A percentile compares a stretch with the other conserved stretches of the same genome.
These are phyloP conservation scores for Pomatorhinus ruficollis DNA, from an alignment of 2,113 vertebrate species.

Conservation along the genomic window DNA sequence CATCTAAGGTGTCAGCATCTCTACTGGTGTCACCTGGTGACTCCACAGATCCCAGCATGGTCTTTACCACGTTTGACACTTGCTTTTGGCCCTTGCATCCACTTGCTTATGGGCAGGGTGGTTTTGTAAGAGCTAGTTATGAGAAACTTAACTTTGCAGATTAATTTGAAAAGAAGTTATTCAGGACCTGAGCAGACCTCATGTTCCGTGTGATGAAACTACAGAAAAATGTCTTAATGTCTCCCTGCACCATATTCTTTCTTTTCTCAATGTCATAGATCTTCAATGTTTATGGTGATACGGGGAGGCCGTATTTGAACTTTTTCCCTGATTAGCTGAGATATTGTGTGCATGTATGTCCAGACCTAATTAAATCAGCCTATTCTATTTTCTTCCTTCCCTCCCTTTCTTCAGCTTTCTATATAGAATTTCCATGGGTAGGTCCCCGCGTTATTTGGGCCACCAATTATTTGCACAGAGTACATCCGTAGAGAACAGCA, in stretches of 20 bases:
- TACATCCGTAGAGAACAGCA: background rate
- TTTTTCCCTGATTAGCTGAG: background rate
- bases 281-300: background rate
- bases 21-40: background rate
- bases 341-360: background rate
- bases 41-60: background rate
- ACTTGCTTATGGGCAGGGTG: background rate
- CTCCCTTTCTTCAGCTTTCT: background rate
- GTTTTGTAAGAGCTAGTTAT: constrained; percentile 33
- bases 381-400: background rate
- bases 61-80: constrained; percentile 19
- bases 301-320: background rate
- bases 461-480: background rate
- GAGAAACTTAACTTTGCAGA: constrained; percentile 44
- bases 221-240: constrained; percentile 19
- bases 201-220: constrained; percentile 2
- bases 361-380: background rate
- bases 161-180: constrained; percentile 52
- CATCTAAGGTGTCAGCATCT: constrained; percentile 67
- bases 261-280: background rate
- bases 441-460: background rate
- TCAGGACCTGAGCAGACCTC: constrained; percentile 7
- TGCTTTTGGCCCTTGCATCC: constrained; percentile 23
- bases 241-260: background rate
- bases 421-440: background rate